Base-by-base conservation (phyloP, 2,888 invertebrate genomes). In the Ferrisia virgata region DNA sequence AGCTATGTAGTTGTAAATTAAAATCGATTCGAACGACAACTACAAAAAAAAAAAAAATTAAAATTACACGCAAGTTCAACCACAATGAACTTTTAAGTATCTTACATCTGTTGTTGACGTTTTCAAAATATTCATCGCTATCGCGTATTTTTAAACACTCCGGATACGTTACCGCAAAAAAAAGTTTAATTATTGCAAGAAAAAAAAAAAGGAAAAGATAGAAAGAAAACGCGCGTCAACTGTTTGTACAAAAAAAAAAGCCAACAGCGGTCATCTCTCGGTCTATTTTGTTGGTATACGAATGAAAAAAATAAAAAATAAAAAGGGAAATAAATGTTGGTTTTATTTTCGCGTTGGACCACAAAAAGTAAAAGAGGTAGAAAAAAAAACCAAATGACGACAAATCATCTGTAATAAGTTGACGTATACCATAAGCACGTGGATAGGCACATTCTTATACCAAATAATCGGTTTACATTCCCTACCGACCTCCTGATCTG, bases 51-150 rank as follows among this genome's bases (percentile, higher is more conserved):
- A 28, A 36, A 72, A 72, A 76, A 76, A 36, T 76, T 76, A 36
- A 76, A 36, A 76, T 36, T 36, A 76, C 31, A 36, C 8, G 72
- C 8, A 76, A 76, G 33, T 76, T 76, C 13, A 36, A 76, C 72
- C 11, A 9, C 72, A 76, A 76, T 76, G 72, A 76, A 76, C 72
- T 33, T 76, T 76, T 36, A 76, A 76, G 18, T 64, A 64, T 76
- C 72, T 18, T 76, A 64, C 64, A 76, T 76, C 72, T 76, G 72
- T 76, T 33, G 72, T 76, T 76, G 72, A 76, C 72, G 36, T 76
- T 76, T 76, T 36, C 28, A 36, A 76, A 76, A 76, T 36, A 76
- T 76, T 72, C 72, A 36, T 36, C 72, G 69, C 28, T 36, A 72
- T 36, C 64, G 64, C 0, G 43, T 22, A 58, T 22, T 36, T 36